A percentile compares a stretch with the other conserved stretches of the same genome.
Evolutionary conservation across 2,888 invertebrate species (phyloP).

Genomic region (Hedya salicella): DNA sequence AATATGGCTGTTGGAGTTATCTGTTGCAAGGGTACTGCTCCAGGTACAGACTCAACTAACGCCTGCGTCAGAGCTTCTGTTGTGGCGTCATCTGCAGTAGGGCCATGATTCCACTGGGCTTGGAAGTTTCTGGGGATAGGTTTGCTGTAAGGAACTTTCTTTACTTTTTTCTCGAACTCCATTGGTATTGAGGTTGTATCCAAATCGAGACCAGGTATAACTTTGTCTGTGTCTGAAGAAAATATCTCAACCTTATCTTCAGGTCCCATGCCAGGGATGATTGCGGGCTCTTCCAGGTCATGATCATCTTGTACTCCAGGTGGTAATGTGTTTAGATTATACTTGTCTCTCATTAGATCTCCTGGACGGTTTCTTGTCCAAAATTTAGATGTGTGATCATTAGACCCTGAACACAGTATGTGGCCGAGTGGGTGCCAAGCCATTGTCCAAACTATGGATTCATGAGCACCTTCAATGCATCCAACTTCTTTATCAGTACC

Average conservation of each 20-base stretch:
- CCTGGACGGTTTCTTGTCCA: slow-evolving; percentile 99
- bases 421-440: slow-evolving; percentile 99
- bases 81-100: slow-evolving; percentile 80
- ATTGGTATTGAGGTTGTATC: slow-evolving; percentile 87
- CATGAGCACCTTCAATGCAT: slow-evolving; percentile 99
- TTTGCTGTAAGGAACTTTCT: slow-evolving; percentile 97
- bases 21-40: slow-evolving; percentile 90
- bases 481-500: slow-evolving; percentile 99
- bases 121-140: slow-evolving; percentile 98
- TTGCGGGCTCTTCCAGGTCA: slow-evolving; percentile 89
- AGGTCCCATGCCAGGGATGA: slow-evolving; percentile 99
- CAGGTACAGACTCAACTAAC: slow-evolving; percentile 90
- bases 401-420: slow-evolving; percentile 99
- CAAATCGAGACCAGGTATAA: slow-evolving; percentile 95
- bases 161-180: slow-evolving; percentile 89
- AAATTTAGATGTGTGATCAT: slow-evolving; percentile 99
- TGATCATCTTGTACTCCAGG: slow-evolving; percentile 87
- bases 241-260: slow-evolving; percentile 95
- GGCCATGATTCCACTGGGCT: slow-evolving; percentile 97
- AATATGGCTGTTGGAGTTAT: slow-evolving; percentile 92
- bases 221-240: slow-evolving; percentile 84
- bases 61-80: slow-evolving; percentile 89
- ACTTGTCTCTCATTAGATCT: slow-evolving; percentile 99
- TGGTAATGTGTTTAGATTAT: slow-evolving; percentile 96
- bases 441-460: slow-evolving; percentile 99